These are phyloP conservation scores for Macrophya annulata DNA, from an alignment of 2,888 invertebrate species.

Conservation along the genomic window DNA sequence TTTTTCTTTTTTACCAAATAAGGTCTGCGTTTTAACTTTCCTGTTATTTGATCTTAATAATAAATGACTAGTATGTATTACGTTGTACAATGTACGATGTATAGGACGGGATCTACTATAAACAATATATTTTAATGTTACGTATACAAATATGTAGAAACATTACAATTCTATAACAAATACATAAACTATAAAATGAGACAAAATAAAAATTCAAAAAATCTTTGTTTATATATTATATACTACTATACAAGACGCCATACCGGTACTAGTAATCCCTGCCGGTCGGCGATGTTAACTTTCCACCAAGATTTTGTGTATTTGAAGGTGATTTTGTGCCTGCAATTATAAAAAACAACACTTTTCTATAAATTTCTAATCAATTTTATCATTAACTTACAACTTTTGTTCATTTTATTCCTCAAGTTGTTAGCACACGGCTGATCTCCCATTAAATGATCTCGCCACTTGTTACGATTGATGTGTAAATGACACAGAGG, in stretches of 20 bases:
- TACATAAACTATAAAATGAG: conserved; percentile 70
- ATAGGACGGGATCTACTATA: conserved; percentile 73
- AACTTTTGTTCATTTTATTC: conserved; percentile 72
- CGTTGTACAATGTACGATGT: conserved; percentile 37
- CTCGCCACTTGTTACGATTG: conserved; percentile 91
- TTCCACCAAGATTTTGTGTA: conserved; percentile 74
- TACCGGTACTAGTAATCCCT: conserved; percentile 73
- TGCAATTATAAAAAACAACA: conserved; percentile 62
- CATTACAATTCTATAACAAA: conserved; percentile 69
- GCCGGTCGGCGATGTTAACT: conserved; percentile 75
- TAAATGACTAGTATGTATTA: conserved; percentile 25
- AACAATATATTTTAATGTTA: conserved; percentile 66
- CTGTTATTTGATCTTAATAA: conserved; percentile 5
- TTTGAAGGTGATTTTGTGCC: conserved; percentile 77
- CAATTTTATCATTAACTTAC: conserved; percentile 66
- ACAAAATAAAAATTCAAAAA: conserved; percentile 62
- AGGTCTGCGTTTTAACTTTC: neutral
- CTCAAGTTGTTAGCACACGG: conserved; percentile 77
- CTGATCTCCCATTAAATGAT: conserved; percentile 87
- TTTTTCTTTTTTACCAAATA: neutral
- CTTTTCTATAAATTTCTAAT: neutral
- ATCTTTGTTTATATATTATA: conserved; percentile 44
- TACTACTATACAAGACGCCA: conserved; percentile 60
- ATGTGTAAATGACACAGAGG: conserved; percentile 93
- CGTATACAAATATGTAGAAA: conserved; percentile 73